Evolutionary conservation across 2,113 vertebrate species (phyloP).

Genomic region (Oreochromis aureus): DNA sequence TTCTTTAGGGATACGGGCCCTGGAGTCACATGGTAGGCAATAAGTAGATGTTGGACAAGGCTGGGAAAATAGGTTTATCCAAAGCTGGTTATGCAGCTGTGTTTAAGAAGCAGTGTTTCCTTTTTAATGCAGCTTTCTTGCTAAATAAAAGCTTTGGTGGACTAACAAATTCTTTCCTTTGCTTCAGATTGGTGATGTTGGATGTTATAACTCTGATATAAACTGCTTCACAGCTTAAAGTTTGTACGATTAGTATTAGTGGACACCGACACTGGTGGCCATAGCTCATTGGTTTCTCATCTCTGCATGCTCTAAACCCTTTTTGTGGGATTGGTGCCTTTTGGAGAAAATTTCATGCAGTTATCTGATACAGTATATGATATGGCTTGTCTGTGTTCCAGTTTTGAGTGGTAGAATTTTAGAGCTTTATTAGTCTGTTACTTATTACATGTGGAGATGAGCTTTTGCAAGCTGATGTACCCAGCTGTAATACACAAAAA

Average conservation of each 20-base stretch:
- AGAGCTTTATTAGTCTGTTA: not conserved
- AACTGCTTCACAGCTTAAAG: not conserved
- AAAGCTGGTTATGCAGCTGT: not conserved
- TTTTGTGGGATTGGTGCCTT: not conserved
- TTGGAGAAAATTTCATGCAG: not conserved
- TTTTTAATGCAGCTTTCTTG: no score
- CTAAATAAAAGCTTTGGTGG: not conserved
- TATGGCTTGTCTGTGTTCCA: not conserved
- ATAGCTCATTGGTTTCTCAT: not conserved
- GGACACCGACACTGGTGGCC: not conserved
- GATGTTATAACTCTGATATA: not conserved
- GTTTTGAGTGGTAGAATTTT: not conserved
- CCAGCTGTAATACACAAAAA: not conserved
- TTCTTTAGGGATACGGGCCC: no score
- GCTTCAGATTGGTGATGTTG: not conserved
- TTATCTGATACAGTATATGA: not conserved
- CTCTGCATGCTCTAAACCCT: not conserved
- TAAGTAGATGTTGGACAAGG: not conserved
- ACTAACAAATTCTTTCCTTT: not conserved
- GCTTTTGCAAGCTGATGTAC: not conserved
- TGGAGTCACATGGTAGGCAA: not conserved
- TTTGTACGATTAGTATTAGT: not conserved
- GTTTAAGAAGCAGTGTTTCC: not conserved
- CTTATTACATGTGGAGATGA: not conserved
- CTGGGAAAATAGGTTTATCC: not conserved